A percentile compares a stretch with the other conserved stretches of the same genome.
phyloP scores from a whole-genome alignment of 2,113 vertebrate species.

The Hyaena hyaena region DNA sequence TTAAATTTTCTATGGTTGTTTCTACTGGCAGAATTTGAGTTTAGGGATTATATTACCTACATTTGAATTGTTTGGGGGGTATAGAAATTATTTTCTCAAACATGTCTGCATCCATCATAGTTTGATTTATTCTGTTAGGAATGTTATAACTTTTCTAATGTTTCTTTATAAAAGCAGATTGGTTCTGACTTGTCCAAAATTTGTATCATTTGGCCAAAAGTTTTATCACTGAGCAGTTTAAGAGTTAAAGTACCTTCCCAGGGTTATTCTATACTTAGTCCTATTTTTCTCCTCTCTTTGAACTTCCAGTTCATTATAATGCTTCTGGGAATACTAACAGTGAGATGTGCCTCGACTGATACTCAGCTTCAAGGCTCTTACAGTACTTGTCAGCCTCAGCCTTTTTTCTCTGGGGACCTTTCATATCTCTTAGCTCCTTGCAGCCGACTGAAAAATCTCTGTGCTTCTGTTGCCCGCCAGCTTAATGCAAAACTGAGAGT shows the following conservation, averaged over 20 bases:
- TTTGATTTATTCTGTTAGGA: conserved; percentile 56
- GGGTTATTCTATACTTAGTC: conserved; percentile 60
- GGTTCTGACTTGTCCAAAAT: not conserved
- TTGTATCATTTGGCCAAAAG: not conserved
- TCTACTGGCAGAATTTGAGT: conserved; percentile 38
- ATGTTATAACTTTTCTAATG: conserved; percentile 29
- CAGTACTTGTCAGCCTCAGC: conserved; percentile 69
- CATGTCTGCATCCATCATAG: not conserved
- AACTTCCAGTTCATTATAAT: conserved; percentile 80
- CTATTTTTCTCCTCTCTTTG: conserved; percentile 71
- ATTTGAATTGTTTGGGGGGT: conserved; percentile 4
- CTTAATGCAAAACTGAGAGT: conserved; percentile 76
- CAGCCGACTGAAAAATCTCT: conserved; percentile 71
- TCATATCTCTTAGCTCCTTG: conserved; percentile 77
- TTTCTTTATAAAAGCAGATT: conserved; percentile 51
- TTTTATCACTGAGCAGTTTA: conserved; percentile 35
- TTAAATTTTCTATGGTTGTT: conserved; percentile 5
- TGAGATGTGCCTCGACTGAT: conserved; percentile 77
- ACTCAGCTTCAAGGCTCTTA: conserved; percentile 76
- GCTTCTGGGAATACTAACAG: conserved; percentile 75
- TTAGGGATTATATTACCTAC: conserved; percentile 36
- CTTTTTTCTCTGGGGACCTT: conserved; percentile 69
- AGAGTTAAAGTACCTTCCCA: conserved; percentile 61
- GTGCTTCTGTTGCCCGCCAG: conserved; percentile 75
- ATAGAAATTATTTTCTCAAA: not conserved